Percentiles rank a stretch among this genome's conserved stretches.
phyloP scores from a whole-genome alignment of 2,797 vertebrate genomes.

The Jordanella pulchra region DNA sequence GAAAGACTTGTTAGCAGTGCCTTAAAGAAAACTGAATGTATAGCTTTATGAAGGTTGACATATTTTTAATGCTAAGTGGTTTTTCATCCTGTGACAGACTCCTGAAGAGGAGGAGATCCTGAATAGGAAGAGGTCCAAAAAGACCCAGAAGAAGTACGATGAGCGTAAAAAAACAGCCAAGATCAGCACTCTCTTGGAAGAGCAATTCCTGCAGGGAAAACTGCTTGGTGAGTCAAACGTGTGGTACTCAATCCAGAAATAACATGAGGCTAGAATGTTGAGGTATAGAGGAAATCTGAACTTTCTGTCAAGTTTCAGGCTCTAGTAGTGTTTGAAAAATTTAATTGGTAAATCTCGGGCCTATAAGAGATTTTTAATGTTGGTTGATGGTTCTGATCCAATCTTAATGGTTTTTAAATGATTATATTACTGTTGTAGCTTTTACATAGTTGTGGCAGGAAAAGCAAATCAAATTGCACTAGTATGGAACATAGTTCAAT shows the following conservation, averaged over 20 bases:
- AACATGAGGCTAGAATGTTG: no score
- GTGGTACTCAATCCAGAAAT: not conserved
- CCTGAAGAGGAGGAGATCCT: conserved; percentile 96
- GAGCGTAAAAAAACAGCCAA: conserved; percentile 94
- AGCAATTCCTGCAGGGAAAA: conserved; percentile 97
- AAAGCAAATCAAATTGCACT: not conserved
- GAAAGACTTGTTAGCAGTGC: conserved; percentile 70
- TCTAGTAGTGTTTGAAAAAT: no score
- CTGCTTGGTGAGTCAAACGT: conserved; percentile 86
- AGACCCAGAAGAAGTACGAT: conserved; percentile 95
- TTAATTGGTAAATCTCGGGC: no score
- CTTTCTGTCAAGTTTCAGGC: no score
- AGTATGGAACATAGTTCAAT: not conserved
- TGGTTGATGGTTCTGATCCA: no score
- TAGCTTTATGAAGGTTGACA: no score
- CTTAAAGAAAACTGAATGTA: not conserved
- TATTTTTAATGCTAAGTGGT: not conserved
- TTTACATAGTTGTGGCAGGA: no score
- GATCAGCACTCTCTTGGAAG: conserved; percentile 91
- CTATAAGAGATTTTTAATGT: no score
- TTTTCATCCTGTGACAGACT: conserved; percentile 75
- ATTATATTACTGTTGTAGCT: no score
- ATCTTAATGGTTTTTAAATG: no score
- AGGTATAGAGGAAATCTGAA: no score
- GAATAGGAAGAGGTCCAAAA: conserved; percentile 98